These are phyloP conservation scores for Zoanthus sansibaricus DNA, from an alignment of 92 coral and sea anemone species.

Conservation along the genomic window DNA sequence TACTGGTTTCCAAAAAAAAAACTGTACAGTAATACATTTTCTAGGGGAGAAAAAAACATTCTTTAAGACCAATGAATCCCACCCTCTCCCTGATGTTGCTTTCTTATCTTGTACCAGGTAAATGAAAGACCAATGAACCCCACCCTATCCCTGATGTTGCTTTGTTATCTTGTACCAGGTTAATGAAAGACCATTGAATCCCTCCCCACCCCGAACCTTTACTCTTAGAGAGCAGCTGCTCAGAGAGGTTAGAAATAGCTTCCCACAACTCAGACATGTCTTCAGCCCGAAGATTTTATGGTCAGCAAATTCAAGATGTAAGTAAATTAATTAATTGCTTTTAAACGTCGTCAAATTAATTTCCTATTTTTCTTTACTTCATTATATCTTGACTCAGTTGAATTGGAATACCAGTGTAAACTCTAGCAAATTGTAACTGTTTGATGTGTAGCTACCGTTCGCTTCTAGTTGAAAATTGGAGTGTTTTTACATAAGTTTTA, in stretches of 20 bases:
- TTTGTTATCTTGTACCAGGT: slow-evolving; percentile 6
- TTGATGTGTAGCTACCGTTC: too few relatives aligned
- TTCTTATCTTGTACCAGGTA: background rate
- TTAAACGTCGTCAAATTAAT: too few relatives aligned
- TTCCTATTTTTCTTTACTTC: too few relatives aligned
- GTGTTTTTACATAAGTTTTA: too few relatives aligned
- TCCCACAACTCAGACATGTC: slow-evolving; percentile 14
- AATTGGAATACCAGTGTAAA: too few relatives aligned
- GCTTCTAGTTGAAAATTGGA: too few relatives aligned
- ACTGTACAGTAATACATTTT: too few relatives aligned
- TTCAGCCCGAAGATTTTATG: background rate
- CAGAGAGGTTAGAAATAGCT: slow-evolving; percentile 18
- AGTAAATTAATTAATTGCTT: too few relatives aligned
- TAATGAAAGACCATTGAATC: slow-evolving; percentile 25
- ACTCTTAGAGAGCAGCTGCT: slow-evolving; percentile 28
- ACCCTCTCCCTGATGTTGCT: slow-evolving; percentile 12
- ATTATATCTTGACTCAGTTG: too few relatives aligned
- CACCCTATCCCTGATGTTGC: slow-evolving; percentile 16
- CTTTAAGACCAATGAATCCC: slow-evolving; percentile 16
- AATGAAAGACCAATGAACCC: slow-evolving; percentile 28
- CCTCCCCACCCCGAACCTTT: slow-evolving; percentile 40
- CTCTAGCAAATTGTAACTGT: too few relatives aligned
- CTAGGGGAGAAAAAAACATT: too few relatives aligned
- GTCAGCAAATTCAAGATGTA: background rate
- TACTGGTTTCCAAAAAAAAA: too few relatives aligned